A percentile compares a stretch with the other conserved stretches of the same genome.
phyloP scores from a whole-genome alignment of 1,140 invertebrate genomes.

The Drosophila busckii region DNA sequence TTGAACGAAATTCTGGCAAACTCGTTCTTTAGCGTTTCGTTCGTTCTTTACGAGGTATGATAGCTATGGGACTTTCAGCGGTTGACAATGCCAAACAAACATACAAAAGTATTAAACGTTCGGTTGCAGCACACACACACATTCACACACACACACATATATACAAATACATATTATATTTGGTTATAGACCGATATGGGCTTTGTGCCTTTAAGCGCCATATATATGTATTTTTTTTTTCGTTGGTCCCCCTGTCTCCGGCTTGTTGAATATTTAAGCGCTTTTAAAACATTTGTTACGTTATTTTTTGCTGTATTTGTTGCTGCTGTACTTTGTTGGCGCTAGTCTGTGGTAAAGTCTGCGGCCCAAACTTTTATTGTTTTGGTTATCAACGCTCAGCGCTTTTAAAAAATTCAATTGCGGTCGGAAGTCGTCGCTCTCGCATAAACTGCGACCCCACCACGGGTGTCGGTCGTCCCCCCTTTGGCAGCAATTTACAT shows the following conservation, averaged over 20 bases:
- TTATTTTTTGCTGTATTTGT: neutral
- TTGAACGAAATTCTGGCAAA: slow-evolving; percentile 19
- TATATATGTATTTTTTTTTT: slow-evolving; percentile 20
- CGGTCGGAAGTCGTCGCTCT: slow-evolving; percentile 75
- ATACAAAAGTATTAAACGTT: slow-evolving; percentile 29
- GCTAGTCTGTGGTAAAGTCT: slow-evolving; percentile 24
- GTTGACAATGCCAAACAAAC: neutral
- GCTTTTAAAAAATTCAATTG: slow-evolving; percentile 77
- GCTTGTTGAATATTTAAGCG: slow-evolving; percentile 72
- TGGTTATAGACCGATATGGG: slow-evolving; percentile 65
- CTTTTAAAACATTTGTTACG: slow-evolving; percentile 68
- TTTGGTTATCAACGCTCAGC: slow-evolving; percentile 76
- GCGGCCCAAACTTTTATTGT: slow-evolving; percentile 62
- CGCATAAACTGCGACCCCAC: slow-evolving; percentile 58
- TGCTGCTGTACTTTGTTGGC: slow-evolving; percentile 6
- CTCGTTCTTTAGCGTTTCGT: too few species aligned
- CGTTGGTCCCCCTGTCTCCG: slow-evolving; percentile 12
- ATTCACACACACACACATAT: slow-evolving; percentile 16
- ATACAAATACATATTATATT: slow-evolving; percentile 43
- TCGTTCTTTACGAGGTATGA: too few species aligned
- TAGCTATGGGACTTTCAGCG: slow-evolving; percentile 3
- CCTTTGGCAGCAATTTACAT: slow-evolving; percentile 64
- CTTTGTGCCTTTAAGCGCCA: slow-evolving; percentile 39
- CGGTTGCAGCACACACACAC: slow-evolving; percentile 18
- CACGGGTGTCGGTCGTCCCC: slow-evolving; percentile 20